Evolutionary conservation across 1,140 invertebrate genomes (phyloP).

Genomic region (Trichogramma pretiosum): DNA sequence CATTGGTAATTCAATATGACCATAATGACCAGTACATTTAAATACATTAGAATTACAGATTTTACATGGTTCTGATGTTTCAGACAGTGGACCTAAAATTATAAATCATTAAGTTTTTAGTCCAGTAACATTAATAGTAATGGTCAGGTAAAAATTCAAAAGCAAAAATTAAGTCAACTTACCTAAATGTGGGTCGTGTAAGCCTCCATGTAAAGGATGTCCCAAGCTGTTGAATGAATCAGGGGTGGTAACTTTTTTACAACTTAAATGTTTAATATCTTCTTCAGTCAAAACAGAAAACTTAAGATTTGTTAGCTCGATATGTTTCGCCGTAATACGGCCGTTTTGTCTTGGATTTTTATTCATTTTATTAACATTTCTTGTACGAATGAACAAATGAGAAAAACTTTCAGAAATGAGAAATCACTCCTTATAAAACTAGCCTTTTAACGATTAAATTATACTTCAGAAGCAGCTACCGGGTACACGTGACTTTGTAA

Average conservation of each 20-base stretch:
- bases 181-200: slow-evolving; percentile 79
- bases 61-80: slow-evolving; percentile 61
- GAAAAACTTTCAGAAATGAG: no score
- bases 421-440: no score
- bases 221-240: slow-evolving; percentile 78
- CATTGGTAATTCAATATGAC: slow-evolving; percentile 87
- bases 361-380: slow-evolving; percentile 1
- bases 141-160: slow-evolving; percentile 3
- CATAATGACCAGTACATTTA: slow-evolving; percentile 87
- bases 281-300: slow-evolving; percentile 69
- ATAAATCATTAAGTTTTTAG: slow-evolving; percentile 5
- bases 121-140: not conserved
- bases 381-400: no score
- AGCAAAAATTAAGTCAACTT: slow-evolving; percentile 19
- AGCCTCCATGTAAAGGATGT: slow-evolving; percentile 70
- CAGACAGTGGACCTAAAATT: slow-evolving; percentile 50
- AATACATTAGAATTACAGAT: slow-evolving; percentile 68
- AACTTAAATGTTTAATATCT: slow-evolving; percentile 81
- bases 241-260: slow-evolving; percentile 74
- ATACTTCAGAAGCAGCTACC: no score
- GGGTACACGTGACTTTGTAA: no score
- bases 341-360: not conserved
- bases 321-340: slow-evolving; percentile 27
- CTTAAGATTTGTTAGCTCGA: slow-evolving; percentile 47
- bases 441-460: no score